Evolutionary conservation across 2,797 vertebrate species (phyloP).

Genomic region (Sebastes oblongus): DNA sequence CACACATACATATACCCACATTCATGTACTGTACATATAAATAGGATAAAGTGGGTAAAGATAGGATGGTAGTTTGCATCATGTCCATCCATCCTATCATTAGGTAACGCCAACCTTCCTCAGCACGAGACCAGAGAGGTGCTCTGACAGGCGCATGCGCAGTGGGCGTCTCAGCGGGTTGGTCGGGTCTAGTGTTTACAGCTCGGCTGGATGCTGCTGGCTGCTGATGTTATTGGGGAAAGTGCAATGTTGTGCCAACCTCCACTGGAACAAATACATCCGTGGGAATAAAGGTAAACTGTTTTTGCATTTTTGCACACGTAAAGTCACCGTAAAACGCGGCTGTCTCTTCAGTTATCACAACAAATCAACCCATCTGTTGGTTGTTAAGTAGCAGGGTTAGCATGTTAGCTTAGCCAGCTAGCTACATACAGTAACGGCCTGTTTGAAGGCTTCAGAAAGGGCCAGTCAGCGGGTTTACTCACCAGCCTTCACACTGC

Average conservation of each 20-base stretch:
- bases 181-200: constrained; percentile 85
- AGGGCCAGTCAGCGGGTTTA: constrained; percentile 20
- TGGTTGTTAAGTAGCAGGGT: constrained; percentile 42
- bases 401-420: constrained; percentile 61
- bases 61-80: not conserved
- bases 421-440: constrained; percentile 59
- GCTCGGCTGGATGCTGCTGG: constrained; percentile 76
- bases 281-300: constrained; percentile 75
- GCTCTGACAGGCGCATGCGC: constrained; percentile 69
- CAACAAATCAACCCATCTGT: constrained; percentile 12
- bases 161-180: constrained; percentile 57
- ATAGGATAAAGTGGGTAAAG: no score
- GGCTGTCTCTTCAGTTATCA: not conserved
- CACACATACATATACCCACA: no score
- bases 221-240: constrained; percentile 73
- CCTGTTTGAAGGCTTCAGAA: constrained; percentile 51
- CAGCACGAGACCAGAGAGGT: not conserved
- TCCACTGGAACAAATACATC: constrained; percentile 69
- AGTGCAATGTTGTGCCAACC: constrained; percentile 80
- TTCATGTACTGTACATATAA: no score
- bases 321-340: not conserved
- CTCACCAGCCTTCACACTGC: not conserved
- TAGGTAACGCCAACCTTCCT: not conserved
- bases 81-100: not conserved
- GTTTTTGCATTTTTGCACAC: not conserved